Conservation (phyloP, 2,113 vertebrate species). For the Australoheros scitulus region DNA sequence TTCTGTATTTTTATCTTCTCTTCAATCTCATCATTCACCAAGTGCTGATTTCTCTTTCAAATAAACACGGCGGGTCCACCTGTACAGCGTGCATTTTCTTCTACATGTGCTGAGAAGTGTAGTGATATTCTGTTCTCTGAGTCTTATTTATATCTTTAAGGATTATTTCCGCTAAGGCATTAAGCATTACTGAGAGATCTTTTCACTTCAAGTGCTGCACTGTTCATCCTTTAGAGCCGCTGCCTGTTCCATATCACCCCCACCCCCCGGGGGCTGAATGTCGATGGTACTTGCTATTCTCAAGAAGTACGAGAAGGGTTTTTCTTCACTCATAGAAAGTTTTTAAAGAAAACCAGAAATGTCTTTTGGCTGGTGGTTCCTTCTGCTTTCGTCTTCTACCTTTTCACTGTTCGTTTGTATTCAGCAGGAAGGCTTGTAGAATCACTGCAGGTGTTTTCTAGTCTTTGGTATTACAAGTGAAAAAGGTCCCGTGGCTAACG, state of each 20-base stretch:
- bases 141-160: not conserved
- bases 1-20: not conserved
- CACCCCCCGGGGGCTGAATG: not conserved
- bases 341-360: slow-evolving; percentile 22
- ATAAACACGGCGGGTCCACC: not conserved
- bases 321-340: not conserved
- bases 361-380: not conserved
- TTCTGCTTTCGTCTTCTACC: not conserved
- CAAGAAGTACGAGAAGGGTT: not conserved
- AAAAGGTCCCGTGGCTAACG: slow-evolving; percentile 1
- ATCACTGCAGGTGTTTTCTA: slow-evolving; percentile 10
- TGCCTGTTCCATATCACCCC: not conserved
- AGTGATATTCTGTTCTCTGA: not conserved
- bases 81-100: not conserved
- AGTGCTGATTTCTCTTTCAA: no score
- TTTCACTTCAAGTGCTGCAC: not conserved
- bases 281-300: not conserved
- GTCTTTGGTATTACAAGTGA: slow-evolving; percentile 1
- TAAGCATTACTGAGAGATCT: not conserved
- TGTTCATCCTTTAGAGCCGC: not conserved
- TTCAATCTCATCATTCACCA: not conserved
- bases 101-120: not conserved
- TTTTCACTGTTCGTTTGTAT: not conserved
- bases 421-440: not conserved
- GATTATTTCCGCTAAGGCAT: slow-evolving; percentile 3